A percentile compares a stretch with the other conserved stretches of the same genome.
Conservation (phyloP, 1,140 invertebrate species). For the Brachionus angularis region DNA sequence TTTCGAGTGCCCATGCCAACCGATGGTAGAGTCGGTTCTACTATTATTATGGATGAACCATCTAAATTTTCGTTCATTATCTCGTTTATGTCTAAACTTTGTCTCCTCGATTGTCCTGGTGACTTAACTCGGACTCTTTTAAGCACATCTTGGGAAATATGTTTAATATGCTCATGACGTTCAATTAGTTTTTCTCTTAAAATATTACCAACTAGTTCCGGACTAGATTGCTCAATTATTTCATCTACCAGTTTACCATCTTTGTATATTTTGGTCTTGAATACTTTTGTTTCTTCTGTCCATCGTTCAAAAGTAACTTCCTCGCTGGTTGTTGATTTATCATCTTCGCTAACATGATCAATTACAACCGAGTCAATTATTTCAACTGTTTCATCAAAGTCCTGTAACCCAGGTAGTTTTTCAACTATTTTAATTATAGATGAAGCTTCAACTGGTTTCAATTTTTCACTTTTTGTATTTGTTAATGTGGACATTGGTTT, state of each 20-base stretch:
- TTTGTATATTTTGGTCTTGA: slow-evolving; percentile 17
- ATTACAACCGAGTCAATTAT: slow-evolving; percentile 29
- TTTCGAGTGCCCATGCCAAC: too few species aligned
- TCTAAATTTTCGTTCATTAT: slow-evolving; percentile 27
- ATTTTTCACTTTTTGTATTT: not conserved
- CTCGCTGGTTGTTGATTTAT: slow-evolving; percentile 25
- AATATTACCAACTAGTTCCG: slow-evolving; percentile 12
- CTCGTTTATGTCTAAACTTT: slow-evolving; percentile 19
- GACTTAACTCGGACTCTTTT: slow-evolving; percentile 12
- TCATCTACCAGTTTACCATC: slow-evolving; percentile 32
- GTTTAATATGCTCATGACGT: slow-evolving; percentile 7
- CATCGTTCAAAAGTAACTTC: slow-evolving; percentile 23
- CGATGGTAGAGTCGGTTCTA: slow-evolving; percentile 13
- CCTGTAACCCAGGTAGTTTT: not conserved
- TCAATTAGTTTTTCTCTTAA: slow-evolving; percentile 24
- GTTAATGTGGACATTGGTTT: not conserved
- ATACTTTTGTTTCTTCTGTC: slow-evolving; percentile 1
- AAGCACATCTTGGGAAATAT: slow-evolving; percentile 4
- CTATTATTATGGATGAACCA: slow-evolving; percentile 3
- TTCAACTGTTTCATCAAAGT: slow-evolving; percentile 36
- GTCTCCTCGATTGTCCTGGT: slow-evolving; percentile 3
- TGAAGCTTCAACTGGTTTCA: not conserved
- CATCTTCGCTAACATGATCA: slow-evolving; percentile 37
- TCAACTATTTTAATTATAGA: not conserved
- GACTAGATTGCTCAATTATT: not conserved